Evolutionary conservation across 1,140 invertebrate species (phyloP).

Genomic region (Apolygus lucorum): DNA sequence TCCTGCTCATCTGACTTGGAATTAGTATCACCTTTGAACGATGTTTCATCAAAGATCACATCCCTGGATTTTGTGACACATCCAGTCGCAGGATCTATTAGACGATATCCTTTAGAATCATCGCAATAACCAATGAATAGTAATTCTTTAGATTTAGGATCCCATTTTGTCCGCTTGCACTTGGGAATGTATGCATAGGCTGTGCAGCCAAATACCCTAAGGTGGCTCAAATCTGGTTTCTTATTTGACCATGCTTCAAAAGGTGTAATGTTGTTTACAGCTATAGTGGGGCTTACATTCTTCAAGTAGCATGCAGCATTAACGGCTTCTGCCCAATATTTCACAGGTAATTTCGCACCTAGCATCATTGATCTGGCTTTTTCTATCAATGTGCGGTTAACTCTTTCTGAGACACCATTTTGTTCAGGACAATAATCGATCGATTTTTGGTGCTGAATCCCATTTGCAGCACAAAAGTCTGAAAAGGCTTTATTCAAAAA

Average conservation of each 20-base stretch:
- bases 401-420: neutral
- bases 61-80: neutral
- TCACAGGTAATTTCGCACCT: constrained; percentile 34
- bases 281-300: neutral
- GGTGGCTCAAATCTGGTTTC: constrained; percentile 27
- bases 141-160: constrained; percentile 22
- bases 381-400: neutral
- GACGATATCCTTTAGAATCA: constrained; percentile 17
- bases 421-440: neutral
- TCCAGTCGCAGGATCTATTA: neutral
- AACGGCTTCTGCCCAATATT: constrained; percentile 41
- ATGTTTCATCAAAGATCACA: neutral
- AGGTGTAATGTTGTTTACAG: constrained; percentile 25
- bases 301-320: neutral
- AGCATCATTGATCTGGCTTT: constrained; percentile 33
- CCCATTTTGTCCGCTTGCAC: constrained; percentile 24
- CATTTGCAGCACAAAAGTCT: constrained; percentile 1
- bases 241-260: constrained; percentile 30
- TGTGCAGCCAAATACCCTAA: constrained; percentile 28
- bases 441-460: neutral
- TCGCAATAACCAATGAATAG: constrained; percentile 15
- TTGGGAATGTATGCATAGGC: constrained; percentile 28
- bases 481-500: constrained; percentile 1
- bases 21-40: too few relatives aligned
- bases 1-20: neutral